phyloP scores from a whole-genome alignment of 1,140 invertebrate species.

The Bathynomus jamesi region DNA sequence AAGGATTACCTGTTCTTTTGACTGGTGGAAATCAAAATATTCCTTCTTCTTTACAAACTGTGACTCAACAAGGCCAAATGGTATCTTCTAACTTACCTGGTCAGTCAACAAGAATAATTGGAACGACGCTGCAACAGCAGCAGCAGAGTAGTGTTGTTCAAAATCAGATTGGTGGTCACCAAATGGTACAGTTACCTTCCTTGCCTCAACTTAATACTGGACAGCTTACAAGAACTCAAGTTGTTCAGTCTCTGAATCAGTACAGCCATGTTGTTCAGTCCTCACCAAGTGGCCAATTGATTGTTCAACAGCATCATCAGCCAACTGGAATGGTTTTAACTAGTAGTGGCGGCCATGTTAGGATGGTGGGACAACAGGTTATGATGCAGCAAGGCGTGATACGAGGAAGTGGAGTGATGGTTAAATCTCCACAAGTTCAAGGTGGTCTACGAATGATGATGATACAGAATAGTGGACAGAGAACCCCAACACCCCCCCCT shows the following conservation, averaged over 20 bases:
- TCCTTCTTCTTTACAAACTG: not conserved
- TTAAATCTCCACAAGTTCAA: slow-evolving; percentile 6
- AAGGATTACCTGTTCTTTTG: not conserved
- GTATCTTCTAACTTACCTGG: not conserved
- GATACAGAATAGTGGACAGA: slow-evolving; percentile 25
- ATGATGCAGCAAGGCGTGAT: slow-evolving; percentile 26
- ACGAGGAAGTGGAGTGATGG: slow-evolving; percentile 22
- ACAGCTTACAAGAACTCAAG: slow-evolving; percentile 21
- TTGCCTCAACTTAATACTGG: not conserved
- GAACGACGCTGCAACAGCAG: not conserved
- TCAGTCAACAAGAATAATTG: not conserved
- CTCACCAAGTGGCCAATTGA: slow-evolving; percentile 7
- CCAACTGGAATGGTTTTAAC: slow-evolving; percentile 13
- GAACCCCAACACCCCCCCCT: slow-evolving; percentile 26
- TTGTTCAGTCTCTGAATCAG: slow-evolving; percentile 9
- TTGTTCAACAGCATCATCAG: slow-evolving; percentile 27
- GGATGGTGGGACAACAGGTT: slow-evolving; percentile 25
- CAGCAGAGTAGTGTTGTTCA: not conserved
- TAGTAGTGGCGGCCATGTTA: slow-evolving; percentile 16
- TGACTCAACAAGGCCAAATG: not conserved
- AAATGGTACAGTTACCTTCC: not conserved
- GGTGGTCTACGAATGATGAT: slow-evolving; percentile 22
- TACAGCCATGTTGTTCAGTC: slow-evolving; percentile 3
- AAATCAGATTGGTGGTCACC: not conserved
- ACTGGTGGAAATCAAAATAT: not conserved